A percentile compares a stretch with the other conserved stretches of the same genome.
Evolutionary conservation across 2,797 vertebrate species (phyloP).

Genomic region (Trachops cirrhosus): DNA sequence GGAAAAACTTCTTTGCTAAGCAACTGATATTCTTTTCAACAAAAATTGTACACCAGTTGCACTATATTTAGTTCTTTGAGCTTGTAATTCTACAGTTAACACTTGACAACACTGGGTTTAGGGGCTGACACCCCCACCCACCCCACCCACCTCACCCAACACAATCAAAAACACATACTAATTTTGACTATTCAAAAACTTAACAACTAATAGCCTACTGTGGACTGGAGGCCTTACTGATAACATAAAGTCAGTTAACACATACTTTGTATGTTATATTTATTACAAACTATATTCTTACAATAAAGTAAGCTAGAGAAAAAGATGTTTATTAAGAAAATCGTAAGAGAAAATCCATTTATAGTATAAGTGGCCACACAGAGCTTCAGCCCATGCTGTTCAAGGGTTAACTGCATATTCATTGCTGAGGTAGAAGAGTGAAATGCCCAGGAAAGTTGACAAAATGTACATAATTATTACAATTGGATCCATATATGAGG

Average conservation of each 20-base stretch:
- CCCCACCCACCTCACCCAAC: background rate
- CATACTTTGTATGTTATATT: background rate
- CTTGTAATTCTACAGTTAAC: background rate
- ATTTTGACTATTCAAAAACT: background rate
- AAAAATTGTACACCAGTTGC: background rate
- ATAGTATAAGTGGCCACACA: background rate
- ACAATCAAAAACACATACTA: background rate
- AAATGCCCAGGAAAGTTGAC: background rate
- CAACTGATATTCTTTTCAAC: background rate
- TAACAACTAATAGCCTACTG: background rate
- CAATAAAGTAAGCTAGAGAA: background rate
- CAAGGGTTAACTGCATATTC: background rate
- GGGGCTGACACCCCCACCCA: background rate
- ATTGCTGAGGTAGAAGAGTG: background rate
- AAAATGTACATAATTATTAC: background rate
- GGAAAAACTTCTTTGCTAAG: background rate
- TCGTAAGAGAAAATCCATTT: background rate
- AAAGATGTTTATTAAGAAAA: background rate
- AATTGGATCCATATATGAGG: background rate
- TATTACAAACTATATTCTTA: background rate
- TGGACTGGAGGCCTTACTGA: background rate
- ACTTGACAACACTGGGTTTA: background rate
- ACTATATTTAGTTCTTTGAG: background rate
- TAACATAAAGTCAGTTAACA: background rate
- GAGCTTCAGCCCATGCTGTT: background rate